These are phyloP conservation scores for Anorthoa munda DNA, from an alignment of 2,888 invertebrate species.

Conservation along the genomic window DNA sequence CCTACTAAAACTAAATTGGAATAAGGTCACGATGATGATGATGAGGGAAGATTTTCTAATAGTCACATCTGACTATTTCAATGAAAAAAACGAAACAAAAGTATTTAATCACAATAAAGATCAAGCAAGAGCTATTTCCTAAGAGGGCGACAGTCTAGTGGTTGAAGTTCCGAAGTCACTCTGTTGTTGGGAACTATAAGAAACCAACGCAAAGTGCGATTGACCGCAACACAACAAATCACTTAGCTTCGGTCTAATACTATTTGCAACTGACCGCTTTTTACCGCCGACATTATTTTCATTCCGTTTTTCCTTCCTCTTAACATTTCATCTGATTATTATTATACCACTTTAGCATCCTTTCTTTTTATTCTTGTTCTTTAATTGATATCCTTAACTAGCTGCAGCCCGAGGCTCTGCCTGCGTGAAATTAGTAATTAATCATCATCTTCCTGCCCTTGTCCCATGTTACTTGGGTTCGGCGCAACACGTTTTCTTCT, in stretches of 20 bases:
- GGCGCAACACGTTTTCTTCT: too few relatives aligned
- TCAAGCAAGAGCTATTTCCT: conserved; percentile 29
- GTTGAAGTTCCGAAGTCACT: conserved; percentile 78
- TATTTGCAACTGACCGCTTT: conserved; percentile 75
- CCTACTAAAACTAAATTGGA: background rate
- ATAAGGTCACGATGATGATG: background rate
- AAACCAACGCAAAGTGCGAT: conserved; percentile 81
- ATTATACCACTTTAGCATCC: conserved; percentile 61
- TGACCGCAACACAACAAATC: conserved; percentile 88
- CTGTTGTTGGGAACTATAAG: conserved; percentile 75
- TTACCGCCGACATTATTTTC: conserved; percentile 65
- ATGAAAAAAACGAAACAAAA: background rate
- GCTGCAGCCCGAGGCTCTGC: conserved; percentile 5
- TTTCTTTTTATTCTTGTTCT: conserved; percentile 36
- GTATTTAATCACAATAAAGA: conserved; percentile 35
- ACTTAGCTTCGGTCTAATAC: conserved; percentile 82
- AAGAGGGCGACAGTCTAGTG: conserved; percentile 41
- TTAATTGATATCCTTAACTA: conserved; percentile 51
- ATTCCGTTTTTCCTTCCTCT: conserved; percentile 63
- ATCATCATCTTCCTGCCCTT: too few relatives aligned
- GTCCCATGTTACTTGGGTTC: too few relatives aligned
- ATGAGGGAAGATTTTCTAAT: background rate
- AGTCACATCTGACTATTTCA: background rate
- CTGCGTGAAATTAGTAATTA: too few relatives aligned
- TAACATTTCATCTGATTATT: conserved; percentile 68